phyloP scores from a whole-genome alignment of 2,888 invertebrate species.

The Siphonodentalium dalli region DNA sequence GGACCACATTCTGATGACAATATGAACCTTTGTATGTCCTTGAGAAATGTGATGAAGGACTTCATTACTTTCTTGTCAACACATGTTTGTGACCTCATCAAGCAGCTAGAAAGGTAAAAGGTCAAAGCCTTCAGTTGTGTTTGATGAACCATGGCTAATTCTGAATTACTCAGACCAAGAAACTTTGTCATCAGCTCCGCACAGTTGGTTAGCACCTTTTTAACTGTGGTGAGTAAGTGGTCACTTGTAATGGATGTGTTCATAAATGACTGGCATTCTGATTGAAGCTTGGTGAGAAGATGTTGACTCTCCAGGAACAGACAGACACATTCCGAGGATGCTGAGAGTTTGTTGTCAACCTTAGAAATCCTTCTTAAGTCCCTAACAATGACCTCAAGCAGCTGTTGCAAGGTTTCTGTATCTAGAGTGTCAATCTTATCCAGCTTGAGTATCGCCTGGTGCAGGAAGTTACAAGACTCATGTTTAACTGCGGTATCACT shows the following conservation, averaged over 20 bases:
- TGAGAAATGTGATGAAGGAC: too few relatives aligned
- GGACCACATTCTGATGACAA: conserved; percentile 71
- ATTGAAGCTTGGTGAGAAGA: conserved; percentile 50
- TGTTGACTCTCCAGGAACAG: conserved; percentile 61
- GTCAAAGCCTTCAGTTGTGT: conserved; percentile 83
- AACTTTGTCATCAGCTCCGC: conserved; percentile 90
- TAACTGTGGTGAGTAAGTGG: too few relatives aligned
- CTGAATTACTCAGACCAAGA: conserved; percentile 80
- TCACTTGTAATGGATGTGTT: too few relatives aligned
- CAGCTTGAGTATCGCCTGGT: conserved; percentile 30
- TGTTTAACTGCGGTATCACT: too few relatives aligned
- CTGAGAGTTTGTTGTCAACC: conserved; percentile 66
- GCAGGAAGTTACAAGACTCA: too few relatives aligned
- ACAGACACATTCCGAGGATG: conserved; percentile 65
- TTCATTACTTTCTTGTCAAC: too few relatives aligned
- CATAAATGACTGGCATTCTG: too few relatives aligned
- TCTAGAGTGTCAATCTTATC: conserved; percentile 36
- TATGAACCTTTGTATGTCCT: too few relatives aligned
- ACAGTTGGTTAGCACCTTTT: too few relatives aligned
- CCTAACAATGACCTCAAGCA: conserved; percentile 43
- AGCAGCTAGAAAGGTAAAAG: conserved; percentile 74
- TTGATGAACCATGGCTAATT: conserved; percentile 82
- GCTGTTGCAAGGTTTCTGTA: conserved; percentile 30
- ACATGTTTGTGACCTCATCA: conserved; percentile 33
- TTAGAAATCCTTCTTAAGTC: conserved; percentile 72